Conservation (phyloP, 2,797 vertebrate species). For the Trematomus bernacchii region DNA sequence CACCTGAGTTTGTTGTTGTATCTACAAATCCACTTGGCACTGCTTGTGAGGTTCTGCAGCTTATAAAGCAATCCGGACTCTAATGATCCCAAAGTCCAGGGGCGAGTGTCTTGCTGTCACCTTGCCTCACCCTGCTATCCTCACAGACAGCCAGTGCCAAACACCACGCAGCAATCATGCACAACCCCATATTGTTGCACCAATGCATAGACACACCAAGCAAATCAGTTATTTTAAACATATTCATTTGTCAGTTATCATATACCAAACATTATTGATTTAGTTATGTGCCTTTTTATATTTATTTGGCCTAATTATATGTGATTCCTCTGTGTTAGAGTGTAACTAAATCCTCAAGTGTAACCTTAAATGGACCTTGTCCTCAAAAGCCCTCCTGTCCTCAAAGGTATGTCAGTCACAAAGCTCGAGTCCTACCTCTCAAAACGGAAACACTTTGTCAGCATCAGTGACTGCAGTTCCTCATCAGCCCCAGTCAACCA, state of each 20-base stretch:
- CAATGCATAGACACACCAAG: background rate
- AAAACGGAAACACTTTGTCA: no score
- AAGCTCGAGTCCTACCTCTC: no score
- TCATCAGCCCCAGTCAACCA: no score
- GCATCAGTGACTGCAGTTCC: no score
- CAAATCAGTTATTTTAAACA: background rate
- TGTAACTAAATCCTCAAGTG: background rate
- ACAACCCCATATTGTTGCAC: background rate
- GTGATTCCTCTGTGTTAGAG: background rate
- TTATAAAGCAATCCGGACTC: constrained; percentile 67
- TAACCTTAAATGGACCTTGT: constrained; percentile 25
- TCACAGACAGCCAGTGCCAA: constrained; percentile 33
- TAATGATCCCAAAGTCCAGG: constrained; percentile 80
- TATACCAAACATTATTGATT: background rate
- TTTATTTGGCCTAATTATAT: background rate
- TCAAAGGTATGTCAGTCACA: background rate
- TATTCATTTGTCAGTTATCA: background rate
- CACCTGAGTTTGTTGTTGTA: constrained; percentile 63
- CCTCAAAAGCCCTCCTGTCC: background rate
- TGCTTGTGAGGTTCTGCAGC: constrained; percentile 39
- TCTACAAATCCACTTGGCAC: constrained; percentile 55
- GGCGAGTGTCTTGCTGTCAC: constrained; percentile 73
- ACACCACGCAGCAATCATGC: background rate
- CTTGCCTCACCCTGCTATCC: constrained; percentile 53
- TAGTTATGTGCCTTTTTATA: background rate